Evolutionary conservation across 2,797 vertebrate species (phyloP), one percentile per base, ranked within the genome.

Genomic region (Micromesistius poutassou): DNA sequence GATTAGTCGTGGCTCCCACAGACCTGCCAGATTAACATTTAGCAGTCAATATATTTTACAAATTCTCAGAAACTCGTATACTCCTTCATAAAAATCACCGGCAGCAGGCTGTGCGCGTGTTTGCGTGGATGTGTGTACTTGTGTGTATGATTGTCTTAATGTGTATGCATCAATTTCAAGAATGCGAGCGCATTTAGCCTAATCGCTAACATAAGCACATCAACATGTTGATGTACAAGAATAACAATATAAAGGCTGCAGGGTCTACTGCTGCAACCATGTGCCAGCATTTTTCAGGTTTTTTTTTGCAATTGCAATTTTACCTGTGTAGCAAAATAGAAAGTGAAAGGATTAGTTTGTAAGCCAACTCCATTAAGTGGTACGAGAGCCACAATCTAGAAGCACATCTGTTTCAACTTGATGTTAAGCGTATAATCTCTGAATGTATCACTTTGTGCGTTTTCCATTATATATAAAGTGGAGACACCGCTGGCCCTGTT

Each of bases 61-160:
- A 25, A 66, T 66, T 28, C 2, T 66, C 62, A 12, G 8, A 66
- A 66, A 66, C 62, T 28, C 25, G 9, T 62, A 66, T 66, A 66
- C 8, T 25, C 28, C 22, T 22, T 66, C 62, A 12, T 33, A 71
- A 33, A 71, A 71, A 3, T 16, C 70, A 10, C 62, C 8, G 25
- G 9, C 62, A 30, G 30, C 30, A 31, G 30, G 70, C 30, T 33
- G 70, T 71, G 70, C 6, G 70, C 33, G 28, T 71, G 70, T 71
- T 28, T 19, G 30, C 31, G 30, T 71, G 70, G 14, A 13, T 71
- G 70, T 78, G 73, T 80, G 46, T 75, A 66, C 73, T 31, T 40
- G 12, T 74, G 74, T 80, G 73, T 80, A n/a, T 16, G 55, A n/a
- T n/a, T 25, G 22, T 62, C 22, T 62, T 62, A 6, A 62, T 62